phyloP scores from a whole-genome alignment of 2,888 invertebrate species.

The Drosophila incognita region DNA sequence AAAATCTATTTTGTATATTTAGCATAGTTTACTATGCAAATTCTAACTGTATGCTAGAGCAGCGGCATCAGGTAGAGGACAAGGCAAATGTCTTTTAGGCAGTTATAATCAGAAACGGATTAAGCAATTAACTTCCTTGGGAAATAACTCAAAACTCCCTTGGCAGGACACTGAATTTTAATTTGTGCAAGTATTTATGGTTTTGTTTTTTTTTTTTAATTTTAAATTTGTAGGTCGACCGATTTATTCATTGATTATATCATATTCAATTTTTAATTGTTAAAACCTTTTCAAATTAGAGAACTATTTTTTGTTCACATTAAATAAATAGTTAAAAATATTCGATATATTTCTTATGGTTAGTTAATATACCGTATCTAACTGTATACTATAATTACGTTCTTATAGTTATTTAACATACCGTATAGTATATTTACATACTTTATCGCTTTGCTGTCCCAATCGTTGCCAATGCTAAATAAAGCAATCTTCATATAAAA shows the following conservation, averaged over 20 bases:
- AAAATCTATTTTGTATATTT: neutral
- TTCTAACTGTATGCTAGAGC: neutral
- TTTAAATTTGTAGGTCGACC: no score
- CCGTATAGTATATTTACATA: neutral
- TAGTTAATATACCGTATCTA: neutral
- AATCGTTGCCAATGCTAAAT: conserved; percentile 38
- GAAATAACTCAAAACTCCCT: neutral
- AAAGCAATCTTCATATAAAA: conserved; percentile 27
- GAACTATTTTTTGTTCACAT: neutral
- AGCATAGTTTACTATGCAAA: neutral
- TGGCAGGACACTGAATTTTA: neutral
- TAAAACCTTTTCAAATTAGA: neutral
- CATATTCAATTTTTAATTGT: neutral
- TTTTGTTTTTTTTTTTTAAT: neutral
- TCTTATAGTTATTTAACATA: neutral
- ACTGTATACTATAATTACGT: neutral
- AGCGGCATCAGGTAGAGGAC: neutral
- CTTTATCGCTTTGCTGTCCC: conserved; percentile 8
- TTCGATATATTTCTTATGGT: neutral
- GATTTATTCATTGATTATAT: no score
- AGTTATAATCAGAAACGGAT: neutral
- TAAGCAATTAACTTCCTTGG: neutral
- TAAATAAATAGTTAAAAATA: neutral
- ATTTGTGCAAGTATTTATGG: neutral
- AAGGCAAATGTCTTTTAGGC: neutral